Evolutionary conservation across 2,888 invertebrate genomes (phyloP).

Genomic region (Chirona hameri): DNA sequence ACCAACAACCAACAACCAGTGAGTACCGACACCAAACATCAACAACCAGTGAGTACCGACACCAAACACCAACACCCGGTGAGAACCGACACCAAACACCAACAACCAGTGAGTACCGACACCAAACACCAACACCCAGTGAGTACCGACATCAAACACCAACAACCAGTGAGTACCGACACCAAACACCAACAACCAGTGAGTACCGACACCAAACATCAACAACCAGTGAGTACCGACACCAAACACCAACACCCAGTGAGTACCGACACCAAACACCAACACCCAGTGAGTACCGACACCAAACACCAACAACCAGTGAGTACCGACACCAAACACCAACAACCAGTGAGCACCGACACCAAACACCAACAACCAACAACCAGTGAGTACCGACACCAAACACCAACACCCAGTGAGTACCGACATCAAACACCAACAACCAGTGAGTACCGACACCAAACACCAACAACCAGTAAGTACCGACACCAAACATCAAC

Average conservation of each 20-base stretch:
- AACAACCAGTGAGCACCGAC: conserved; percentile 58
- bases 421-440: not conserved
- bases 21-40: not conserved
- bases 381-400: not conserved
- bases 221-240: not conserved
- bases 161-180: not conserved
- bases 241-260: not conserved
- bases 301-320: conserved; percentile 94
- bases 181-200: not conserved
- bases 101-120: not conserved
- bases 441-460: not conserved
- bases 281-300: conserved; percentile 61
- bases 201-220: not conserved
- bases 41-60: not conserved
- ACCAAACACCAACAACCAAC: conserved; percentile 37
- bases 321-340: conserved; percentile 51
- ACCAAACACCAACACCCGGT: not conserved
- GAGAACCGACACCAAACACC: not conserved
- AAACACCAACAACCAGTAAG: not conserved
- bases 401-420: not conserved
- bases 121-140: not conserved
- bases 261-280: not conserved
- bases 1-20: not conserved
- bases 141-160: not conserved
- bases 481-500: not conserved